Evolutionary conservation across 2,888 invertebrate species (phyloP).

Genomic region (Drosophila quasianomalipes): DNA sequence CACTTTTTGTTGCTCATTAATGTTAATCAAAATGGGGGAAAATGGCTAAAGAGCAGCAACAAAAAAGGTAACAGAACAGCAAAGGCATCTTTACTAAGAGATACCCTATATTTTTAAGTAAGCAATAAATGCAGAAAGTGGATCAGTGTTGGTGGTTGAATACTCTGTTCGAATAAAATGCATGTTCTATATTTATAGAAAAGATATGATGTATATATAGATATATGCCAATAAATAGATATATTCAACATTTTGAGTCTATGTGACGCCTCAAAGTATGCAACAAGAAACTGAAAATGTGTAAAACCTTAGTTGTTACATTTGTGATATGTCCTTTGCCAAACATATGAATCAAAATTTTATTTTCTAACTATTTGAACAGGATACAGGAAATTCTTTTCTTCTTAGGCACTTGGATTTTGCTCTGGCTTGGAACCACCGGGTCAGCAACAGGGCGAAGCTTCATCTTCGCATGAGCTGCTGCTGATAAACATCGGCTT

Average conservation of each 20-base stretch:
- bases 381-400: neutral
- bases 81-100: neutral
- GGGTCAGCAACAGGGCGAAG: slow-evolving; percentile 36
- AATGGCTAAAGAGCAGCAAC: slow-evolving; percentile 9
- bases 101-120: slow-evolving; percentile 9
- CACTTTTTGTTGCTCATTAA: slow-evolving; percentile 80
- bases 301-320: neutral
- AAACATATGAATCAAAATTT: neutral
- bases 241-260: neutral
- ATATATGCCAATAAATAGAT: neutral
- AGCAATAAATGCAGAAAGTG: neutral
- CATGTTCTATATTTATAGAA: too few relatives aligned
- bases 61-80: slow-evolving; percentile 1
- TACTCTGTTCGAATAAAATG: neutral
- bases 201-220: too few relatives aligned
- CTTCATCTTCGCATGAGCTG: slow-evolving; percentile 13
- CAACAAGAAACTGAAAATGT: neutral
- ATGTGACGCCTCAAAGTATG: slow-evolving; percentile 31
- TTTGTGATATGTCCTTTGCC: neutral
- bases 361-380: neutral
- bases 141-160: neutral
- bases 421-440: slow-evolving; percentile 12
- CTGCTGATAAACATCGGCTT: slow-evolving; percentile 71
- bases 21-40: slow-evolving; percentile 71
- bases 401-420: slow-evolving; percentile 25